Conservation (phyloP, 2,797 vertebrate genomes). For the Columba guinea region DNA sequence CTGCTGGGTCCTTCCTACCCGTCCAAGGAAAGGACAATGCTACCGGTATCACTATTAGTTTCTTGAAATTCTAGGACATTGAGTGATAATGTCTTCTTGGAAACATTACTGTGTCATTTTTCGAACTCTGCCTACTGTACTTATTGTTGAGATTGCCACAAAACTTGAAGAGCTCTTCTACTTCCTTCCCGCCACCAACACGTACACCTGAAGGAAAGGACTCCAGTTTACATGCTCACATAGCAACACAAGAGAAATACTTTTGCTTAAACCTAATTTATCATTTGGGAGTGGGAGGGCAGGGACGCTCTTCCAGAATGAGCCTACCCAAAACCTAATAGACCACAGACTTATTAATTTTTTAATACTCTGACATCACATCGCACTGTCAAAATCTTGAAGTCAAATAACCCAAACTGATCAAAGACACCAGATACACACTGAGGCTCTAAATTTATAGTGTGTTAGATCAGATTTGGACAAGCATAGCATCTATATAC, state of each 20-base stretch:
- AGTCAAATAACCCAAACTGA: not conserved
- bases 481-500: not conserved
- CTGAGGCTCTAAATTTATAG: not conserved
- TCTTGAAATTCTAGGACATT: not conserved
- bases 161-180: not conserved
- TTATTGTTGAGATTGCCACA: not conserved
- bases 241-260: not conserved
- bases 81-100: not conserved
- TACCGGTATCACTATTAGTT: not conserved
- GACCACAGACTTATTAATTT: not conserved
- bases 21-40: not conserved
- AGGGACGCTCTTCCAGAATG: not conserved
- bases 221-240: not conserved
- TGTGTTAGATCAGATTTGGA: not conserved
- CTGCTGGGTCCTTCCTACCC: not conserved
- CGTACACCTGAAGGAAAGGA: not conserved
- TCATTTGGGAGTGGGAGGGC: fast-evolving
- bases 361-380: not conserved
- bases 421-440: not conserved
- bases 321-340: not conserved
- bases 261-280: not conserved
- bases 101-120: not conserved
- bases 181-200: not conserved
- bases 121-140: not conserved
- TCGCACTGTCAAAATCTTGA: not conserved